These are phyloP conservation scores for Himalopsyche kuldschensis DNA, from an alignment of 2,888 invertebrate species.

Conservation along the genomic window DNA sequence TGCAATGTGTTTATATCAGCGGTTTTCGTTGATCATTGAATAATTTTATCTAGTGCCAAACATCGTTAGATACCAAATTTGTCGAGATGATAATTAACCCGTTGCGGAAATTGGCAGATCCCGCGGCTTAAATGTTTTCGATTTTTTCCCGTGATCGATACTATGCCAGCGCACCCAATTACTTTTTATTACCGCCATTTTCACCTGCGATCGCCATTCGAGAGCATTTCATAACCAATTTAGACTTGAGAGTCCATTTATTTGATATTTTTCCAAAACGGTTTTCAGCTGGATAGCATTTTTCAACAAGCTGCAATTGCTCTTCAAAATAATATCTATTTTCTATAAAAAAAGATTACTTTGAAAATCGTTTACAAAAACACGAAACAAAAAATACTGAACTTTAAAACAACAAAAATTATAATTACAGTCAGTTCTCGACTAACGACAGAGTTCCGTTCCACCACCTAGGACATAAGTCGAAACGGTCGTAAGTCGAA, in stretches of 20 bases:
- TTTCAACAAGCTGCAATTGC: neutral
- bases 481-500: no score
- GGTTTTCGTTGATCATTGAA: neutral
- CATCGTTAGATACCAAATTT: neutral
- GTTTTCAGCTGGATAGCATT: neutral
- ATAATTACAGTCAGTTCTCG: no score
- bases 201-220: neutral
- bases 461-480: no score
- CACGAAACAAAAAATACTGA: no score
- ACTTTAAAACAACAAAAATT: no score
- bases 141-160: neutral
- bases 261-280: neutral
- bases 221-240: neutral
- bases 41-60: neutral
- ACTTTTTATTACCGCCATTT: neutral
- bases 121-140: neutral
- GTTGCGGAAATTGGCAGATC: neutral
- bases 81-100: neutral
- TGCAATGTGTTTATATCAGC: no score
- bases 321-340: no score
- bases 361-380: no score
- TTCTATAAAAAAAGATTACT: no score
- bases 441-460: no score
- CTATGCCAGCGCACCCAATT: neutral
- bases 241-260: neutral